A percentile compares a stretch with the other conserved stretches of the same genome.
phyloP scores from a whole-genome alignment of 2,113 vertebrate genomes.

The Pygoscelis adeliae region DNA sequence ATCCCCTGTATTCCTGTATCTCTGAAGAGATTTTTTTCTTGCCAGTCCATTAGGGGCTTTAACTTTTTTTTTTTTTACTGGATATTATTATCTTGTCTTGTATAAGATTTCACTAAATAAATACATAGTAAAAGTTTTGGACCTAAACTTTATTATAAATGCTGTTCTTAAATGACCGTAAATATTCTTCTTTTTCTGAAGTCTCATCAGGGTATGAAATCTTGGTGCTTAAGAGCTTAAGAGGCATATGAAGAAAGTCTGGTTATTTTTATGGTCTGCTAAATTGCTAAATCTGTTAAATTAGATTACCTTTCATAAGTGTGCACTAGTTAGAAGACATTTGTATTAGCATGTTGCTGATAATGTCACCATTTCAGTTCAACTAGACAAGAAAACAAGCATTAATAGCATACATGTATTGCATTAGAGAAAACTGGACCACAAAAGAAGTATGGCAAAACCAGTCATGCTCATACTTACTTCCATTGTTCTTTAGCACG shows the following conservation, averaged over 20 bases:
- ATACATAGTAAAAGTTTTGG: not conserved
- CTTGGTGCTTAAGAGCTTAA: not conserved
- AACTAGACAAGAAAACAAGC: not conserved
- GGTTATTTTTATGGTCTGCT: not conserved
- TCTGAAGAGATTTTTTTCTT: not conserved
- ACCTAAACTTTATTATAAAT: not conserved
- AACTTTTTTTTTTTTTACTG: not conserved
- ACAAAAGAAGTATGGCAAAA: not conserved
- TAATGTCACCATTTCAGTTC: not conserved
- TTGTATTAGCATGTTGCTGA: not conserved
- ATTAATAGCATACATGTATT: not conserved
- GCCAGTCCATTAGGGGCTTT: not conserved
- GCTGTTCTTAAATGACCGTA: not conserved
- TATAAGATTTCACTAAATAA: not conserved
- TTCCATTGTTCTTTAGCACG: not conserved
- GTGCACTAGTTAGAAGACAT: not conserved
- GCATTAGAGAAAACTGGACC: not conserved
- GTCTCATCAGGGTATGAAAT: not conserved
- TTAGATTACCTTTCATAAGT: not conserved
- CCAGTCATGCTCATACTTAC: fast-evolving
- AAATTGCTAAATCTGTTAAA: not conserved
- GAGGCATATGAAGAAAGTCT: not conserved
- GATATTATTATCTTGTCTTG: not conserved
- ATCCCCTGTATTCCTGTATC: not conserved
- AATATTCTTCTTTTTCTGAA: not conserved